These are phyloP conservation scores for Neria commutata DNA, from an alignment of 2,888 invertebrate genomes.

Conservation along the genomic window DNA sequence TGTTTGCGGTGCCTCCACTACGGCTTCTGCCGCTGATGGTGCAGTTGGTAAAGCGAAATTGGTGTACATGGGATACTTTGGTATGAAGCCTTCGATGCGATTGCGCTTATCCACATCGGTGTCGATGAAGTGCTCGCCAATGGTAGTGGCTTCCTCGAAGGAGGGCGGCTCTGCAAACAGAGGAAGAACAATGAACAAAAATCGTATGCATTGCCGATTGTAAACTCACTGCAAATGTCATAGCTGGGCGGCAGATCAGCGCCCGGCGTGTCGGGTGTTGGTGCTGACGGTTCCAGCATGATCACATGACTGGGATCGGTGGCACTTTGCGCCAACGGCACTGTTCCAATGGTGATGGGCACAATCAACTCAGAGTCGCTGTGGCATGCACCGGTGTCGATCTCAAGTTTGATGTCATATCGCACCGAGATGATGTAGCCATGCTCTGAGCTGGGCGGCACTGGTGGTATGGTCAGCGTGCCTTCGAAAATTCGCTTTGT, in stretches of 20 bases:
- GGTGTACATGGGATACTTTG: conserved; percentile 41
- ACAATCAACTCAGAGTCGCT: conserved; percentile 21
- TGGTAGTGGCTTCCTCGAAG: conserved; percentile 38
- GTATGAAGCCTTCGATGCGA: conserved; percentile 36
- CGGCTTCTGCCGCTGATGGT: conserved; percentile 6
- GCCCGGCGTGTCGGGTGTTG: conserved; percentile 11
- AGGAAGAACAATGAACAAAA: not conserved
- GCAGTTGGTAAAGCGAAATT: conserved; percentile 31
- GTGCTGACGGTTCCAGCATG: conserved; percentile 23
- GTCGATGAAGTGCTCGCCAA: conserved; percentile 37
- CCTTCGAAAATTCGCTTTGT: conserved; percentile 32
- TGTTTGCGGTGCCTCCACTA: not conserved
- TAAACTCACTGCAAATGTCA: conserved; percentile 33
- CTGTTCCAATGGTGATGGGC: conserved; percentile 40
- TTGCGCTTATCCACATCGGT: conserved; percentile 37
- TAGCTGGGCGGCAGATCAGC: conserved; percentile 36
- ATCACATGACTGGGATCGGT: conserved; percentile 27
- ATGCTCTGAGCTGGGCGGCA: conserved; percentile 27
- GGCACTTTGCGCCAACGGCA: conserved; percentile 38
- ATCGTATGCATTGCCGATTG: not conserved
- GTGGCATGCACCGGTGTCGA: conserved; percentile 26
- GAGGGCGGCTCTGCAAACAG: conserved; percentile 37
- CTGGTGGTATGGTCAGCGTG: conserved; percentile 29
- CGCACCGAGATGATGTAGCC: conserved; percentile 29
- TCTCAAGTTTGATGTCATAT: conserved; percentile 28